Base-by-base conservation (phyloP, 1,140 invertebrate genomes). In the Philopotamus ludificatus region DNA sequence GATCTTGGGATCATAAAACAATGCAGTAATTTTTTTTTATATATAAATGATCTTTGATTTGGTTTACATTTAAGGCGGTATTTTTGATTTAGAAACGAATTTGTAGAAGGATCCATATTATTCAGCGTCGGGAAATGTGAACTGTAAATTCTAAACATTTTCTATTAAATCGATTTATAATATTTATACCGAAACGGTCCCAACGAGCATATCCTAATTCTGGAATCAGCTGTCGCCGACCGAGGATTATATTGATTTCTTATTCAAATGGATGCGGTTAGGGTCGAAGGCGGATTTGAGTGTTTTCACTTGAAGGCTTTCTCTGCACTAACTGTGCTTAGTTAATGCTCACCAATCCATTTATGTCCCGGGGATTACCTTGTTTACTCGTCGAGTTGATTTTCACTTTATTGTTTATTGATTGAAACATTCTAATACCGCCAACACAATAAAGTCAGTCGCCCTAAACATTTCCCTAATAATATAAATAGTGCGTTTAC, bases 281-380 rank as follows among this genome's bases (percentile, higher is more conserved):
- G 51, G 23, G 20, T 9, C 51, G 23, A 25, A 54, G 22, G 51
- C 28, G 51, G 51, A 54, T 54, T 54, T 21, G 8, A 54, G 51
- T 21, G 23, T 23, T 54, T 54, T 54, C 49, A 57, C 53, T 57
- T 57, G 53, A 39, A 8, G 12, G 53, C 20, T 57, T 57, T 57
- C 53, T 7, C 44, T 47, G 15, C 18, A 9, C 53, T 41, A 25
- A 57, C 53, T 16, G 53, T 41, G 53, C 53, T 57, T 57, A 57
- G 53, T 57, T 57, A 57, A 57, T 57, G 53, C 53, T 57, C 53
- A 57, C 10, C 53, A 57, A 57, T 57, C 53, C 53, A 57, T 57
- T 57, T 57, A 57, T 57, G 53, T 57, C 34, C 25, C 18, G 15
- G 53, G 53, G 53, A 57, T 57, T 57, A 57, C 53, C 53, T 57